Evolutionary conservation across 2,113 vertebrate genomes (phyloP), one percentile per base, ranked within the genome.

Genomic region (Psilopsiagon aymara): DNA sequence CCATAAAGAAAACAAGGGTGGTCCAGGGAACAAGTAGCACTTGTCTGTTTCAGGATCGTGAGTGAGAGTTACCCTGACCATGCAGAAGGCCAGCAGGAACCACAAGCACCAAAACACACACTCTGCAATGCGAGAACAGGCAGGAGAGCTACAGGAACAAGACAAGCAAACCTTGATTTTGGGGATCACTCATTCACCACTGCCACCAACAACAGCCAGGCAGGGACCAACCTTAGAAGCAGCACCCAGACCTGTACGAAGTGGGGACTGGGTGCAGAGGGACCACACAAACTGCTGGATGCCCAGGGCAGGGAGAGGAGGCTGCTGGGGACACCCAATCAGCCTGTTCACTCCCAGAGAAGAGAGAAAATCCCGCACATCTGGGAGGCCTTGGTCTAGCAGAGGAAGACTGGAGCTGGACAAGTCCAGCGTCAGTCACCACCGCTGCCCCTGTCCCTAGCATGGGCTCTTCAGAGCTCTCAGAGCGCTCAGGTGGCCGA

Each of bases 1-100:
- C 67, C 55, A 2, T 0, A 28, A 15, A 19, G 24, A 27, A 35
- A 39, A 6, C 20, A 17, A 27, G 44, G 16, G 24, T 4, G 57
- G 13, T 17, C 73, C 23, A 4, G 63, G 60, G 21, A 21, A 14
- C 28, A 4, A 63, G 52, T 1, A 28, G 29, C 47, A 3, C 16
- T 5, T 39, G 23, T 3, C 44, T 25, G 55, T 0, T 0, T 37
- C 24, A 19, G 70, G 41, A 37, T n/a, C 0, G 0, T 0, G 25
- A 55, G 16, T 25, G 17, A 20, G 11, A 11, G 73, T 28, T 33
- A 21, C 31, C 53, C 37, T 59, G 49, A n/a, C 49, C 35, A 0
- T 1, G 11, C 44, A 6, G 17, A 87, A 35, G 18, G 19, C 20
- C 82, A 79, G 55, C 63, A n/a, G 67, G 64, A 92, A n/a, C 66